Base-by-base conservation (phyloP, 2,797 vertebrate species). In the Octomys mimax region DNA sequence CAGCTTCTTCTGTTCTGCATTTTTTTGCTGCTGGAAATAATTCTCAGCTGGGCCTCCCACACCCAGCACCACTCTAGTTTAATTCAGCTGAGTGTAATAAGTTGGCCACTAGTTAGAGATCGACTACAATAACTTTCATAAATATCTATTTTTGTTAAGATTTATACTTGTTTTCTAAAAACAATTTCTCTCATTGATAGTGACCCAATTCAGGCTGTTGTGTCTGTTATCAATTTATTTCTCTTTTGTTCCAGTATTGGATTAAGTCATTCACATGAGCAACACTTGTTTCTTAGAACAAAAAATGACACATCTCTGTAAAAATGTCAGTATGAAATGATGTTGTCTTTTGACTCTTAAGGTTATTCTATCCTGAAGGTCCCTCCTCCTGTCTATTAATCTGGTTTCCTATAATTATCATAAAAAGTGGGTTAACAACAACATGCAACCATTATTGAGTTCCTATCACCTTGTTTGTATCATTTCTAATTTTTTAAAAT, bases 121-220 rank as follows among this genome's bases (percentile, higher is more conserved):
- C 13, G 9, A 16, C 52, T 54, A 13, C 52, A 54, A 57, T 61
- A 46, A 4, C 2, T 86, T 78, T 59, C 11, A 71, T 59, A 87
- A 59, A 96, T 87, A 7, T 87, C 46, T 61, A n/a, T 26, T 75
- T 95, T 92, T 84, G 42, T 66, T 22, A 68, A 36, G 39, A 92
- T n/a, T 89, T 68, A 81, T 70, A 54, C 19, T 95, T 85, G 24
- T 75, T n/a, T 85, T 94, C 31, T 12, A 26, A 49, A 93, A 80
- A 52, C 7, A 68, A 85, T 57, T 79, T 31, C 6, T 70, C 33
- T 84, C 26, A 54, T 66, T 80, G 39, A 3, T 6, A 77, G 3
- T 57, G 52, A 39, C 39, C 3, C 7, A 68, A 46, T 52, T 77
- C 22, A 26, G 33, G 1, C 78, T 42, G 22, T 18, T 81, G 54